phyloP scores from a whole-genome alignment of 2,888 invertebrate genomes.

The Xestia c-nigrum region DNA sequence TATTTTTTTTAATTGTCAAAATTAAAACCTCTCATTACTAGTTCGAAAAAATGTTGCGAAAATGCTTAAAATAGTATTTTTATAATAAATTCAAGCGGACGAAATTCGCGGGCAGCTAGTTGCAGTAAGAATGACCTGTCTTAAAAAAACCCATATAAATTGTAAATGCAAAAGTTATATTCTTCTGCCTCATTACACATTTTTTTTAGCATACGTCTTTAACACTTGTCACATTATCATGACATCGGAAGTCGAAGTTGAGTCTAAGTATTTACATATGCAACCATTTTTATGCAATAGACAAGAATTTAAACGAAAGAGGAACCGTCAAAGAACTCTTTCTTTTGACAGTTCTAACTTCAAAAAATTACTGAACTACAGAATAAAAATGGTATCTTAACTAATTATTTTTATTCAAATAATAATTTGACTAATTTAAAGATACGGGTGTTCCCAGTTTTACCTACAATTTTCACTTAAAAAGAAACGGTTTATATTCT shows the following conservation, averaged over 20 bases:
- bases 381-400: neutral
- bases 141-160: too few species aligned
- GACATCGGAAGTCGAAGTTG: neutral
- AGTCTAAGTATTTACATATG: neutral
- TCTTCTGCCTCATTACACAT: too few species aligned
- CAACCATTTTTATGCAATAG: neutral
- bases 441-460: neutral
- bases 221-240: too few species aligned
- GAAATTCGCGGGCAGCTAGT: too few species aligned
- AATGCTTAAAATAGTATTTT: too few species aligned
- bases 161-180: too few species aligned
- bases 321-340: neutral
- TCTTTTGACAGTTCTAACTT: neutral
- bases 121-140: neutral
- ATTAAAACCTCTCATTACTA: too few species aligned
- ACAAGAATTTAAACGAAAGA: too few species aligned
- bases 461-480: constrained; percentile 17
- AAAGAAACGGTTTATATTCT: constrained; percentile 19
- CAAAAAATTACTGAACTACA: neutral
- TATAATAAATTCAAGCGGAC: too few species aligned
- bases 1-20: too few species aligned
- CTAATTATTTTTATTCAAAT: neutral
- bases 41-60: too few species aligned
- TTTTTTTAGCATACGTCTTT: too few species aligned
- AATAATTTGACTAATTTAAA: neutral